Conservation (phyloP, 2,888 invertebrate species). For the Drosophila neonasuta region DNA sequence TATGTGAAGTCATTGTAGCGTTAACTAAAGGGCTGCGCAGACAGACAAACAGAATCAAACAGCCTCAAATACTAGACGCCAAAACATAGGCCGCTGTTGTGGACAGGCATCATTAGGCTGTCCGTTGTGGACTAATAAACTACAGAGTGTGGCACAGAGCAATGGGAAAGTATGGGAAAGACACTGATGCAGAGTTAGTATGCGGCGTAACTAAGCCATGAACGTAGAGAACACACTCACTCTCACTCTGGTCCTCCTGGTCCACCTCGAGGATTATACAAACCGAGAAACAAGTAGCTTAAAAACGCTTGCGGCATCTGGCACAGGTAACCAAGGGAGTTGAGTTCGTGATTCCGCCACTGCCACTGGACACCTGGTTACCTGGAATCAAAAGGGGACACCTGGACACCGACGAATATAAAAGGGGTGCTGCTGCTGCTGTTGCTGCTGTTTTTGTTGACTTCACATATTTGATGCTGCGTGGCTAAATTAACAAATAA, state of each 20-base stretch:
- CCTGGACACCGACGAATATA: not conserved
- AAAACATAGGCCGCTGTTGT: conserved; percentile 47
- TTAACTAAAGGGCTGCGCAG: conserved; percentile 58
- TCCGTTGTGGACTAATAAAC: conserved; percentile 66
- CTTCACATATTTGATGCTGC: conserved; percentile 72
- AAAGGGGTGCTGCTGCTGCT: conserved; percentile 5
- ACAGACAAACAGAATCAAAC: conserved; percentile 44
- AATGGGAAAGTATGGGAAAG: not conserved
- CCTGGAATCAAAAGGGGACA: not conserved
- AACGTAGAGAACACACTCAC: conserved; percentile 2
- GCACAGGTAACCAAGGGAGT: conserved; percentile 21
- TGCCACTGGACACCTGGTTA: conserved; percentile 17
- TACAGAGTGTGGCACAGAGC: conserved; percentile 32
- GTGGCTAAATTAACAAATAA: conserved; percentile 76
- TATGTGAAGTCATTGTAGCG: conserved; percentile 51
- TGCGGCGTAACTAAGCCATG: conserved; percentile 52
- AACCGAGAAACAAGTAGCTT: conserved; percentile 76
- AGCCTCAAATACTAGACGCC: conserved; percentile 29
- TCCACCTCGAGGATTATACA: conserved; percentile 60
- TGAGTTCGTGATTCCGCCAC: conserved; percentile 18
- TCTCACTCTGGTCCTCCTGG: conserved; percentile 8
- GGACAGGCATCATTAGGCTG: conserved; percentile 71
- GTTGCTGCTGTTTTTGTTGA: conserved; percentile 47
- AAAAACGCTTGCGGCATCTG: conserved; percentile 53
- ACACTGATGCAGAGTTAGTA: conserved; percentile 1